Evolutionary conservation across 2,113 vertebrate species (phyloP).

Genomic region (Protomyctophum bolini): DNA sequence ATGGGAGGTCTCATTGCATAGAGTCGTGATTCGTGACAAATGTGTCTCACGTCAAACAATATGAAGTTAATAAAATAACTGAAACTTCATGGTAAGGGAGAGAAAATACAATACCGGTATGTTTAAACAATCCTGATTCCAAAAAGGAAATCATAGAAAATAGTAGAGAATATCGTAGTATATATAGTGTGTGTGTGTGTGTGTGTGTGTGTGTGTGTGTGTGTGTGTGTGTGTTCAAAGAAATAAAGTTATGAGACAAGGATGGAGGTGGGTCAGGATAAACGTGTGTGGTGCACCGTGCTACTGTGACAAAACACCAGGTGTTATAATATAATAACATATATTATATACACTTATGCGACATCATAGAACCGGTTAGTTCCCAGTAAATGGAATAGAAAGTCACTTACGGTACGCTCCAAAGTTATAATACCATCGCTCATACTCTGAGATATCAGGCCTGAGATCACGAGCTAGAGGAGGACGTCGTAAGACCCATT

Average conservation of each 20-base stretch:
- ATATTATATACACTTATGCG: too few relatives aligned
- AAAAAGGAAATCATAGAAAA: neutral
- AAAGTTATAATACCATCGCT: conserved; percentile 81
- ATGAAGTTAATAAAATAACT: too few relatives aligned
- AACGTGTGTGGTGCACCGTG: neutral
- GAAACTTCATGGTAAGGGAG: neutral
- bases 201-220: conserved; percentile 1
- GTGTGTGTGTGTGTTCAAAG: neutral
- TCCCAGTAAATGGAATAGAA: conserved; percentile 53
- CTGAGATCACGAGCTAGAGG: conserved; percentile 78
- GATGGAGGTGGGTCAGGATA: neutral
- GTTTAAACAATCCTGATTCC: too few relatives aligned
- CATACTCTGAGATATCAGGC: conserved; percentile 79
- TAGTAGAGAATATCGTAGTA: neutral
- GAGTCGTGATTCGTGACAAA: too few relatives aligned
- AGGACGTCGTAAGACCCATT: conserved; percentile 70
- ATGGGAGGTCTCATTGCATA: too few relatives aligned
- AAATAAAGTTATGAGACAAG: too few relatives aligned
- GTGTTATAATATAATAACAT: too few relatives aligned
- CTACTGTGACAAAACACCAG: too few relatives aligned
- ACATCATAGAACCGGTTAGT: conserved; percentile 45
- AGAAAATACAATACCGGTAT: too few relatives aligned
- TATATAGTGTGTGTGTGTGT: neutral
- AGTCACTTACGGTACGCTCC: conserved; percentile 81
- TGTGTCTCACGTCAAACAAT: too few relatives aligned